Percentiles rank a stretch among this genome's conserved stretches.
Conservation (phyloP, 2,888 invertebrate species). For the Caenorhabditis sp. region DNA sequence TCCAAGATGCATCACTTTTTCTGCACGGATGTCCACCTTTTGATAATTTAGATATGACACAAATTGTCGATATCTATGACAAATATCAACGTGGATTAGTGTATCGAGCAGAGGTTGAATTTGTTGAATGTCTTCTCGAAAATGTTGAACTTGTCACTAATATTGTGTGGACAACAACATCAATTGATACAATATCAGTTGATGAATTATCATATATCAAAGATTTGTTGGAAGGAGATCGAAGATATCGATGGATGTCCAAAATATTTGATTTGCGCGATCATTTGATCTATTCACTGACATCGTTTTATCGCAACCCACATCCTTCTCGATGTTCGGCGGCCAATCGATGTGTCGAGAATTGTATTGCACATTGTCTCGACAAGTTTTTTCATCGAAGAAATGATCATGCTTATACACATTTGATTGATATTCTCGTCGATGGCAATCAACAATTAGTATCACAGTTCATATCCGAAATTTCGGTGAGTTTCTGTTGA, state of each 20-base stretch:
- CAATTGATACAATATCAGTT: conserved; percentile 4
- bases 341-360: conserved; percentile 44
- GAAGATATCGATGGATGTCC: conserved; percentile 87
- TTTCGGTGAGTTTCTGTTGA: conserved; percentile 31
- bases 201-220: conserved; percentile 15
- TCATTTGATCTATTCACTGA: conserved; percentile 84
- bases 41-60: conserved; percentile 47
- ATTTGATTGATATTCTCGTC: conserved; percentile 28
- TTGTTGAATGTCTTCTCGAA: conserved; percentile 56
- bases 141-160: conserved; percentile 49
- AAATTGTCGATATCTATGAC: conserved; percentile 49
- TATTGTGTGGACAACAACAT: background rate
- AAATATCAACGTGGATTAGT: conserved; percentile 42
- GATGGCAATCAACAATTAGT: conserved; percentile 40
- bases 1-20: conserved; percentile 37
- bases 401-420: conserved; percentile 15
- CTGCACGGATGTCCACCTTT: conserved; percentile 34
- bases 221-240: conserved; percentile 29
- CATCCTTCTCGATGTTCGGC: conserved; percentile 42
- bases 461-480: conserved; percentile 50
- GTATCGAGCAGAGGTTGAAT: conserved; percentile 31
- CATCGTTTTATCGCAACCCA: conserved; percentile 40
- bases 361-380: conserved; percentile 27
- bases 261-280: conserved; percentile 92
- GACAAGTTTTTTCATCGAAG: conserved; percentile 32